These are phyloP conservation scores for Eulacestoma nigropectus DNA, from an alignment of 2,113 vertebrate genomes.

Conservation along the genomic window DNA sequence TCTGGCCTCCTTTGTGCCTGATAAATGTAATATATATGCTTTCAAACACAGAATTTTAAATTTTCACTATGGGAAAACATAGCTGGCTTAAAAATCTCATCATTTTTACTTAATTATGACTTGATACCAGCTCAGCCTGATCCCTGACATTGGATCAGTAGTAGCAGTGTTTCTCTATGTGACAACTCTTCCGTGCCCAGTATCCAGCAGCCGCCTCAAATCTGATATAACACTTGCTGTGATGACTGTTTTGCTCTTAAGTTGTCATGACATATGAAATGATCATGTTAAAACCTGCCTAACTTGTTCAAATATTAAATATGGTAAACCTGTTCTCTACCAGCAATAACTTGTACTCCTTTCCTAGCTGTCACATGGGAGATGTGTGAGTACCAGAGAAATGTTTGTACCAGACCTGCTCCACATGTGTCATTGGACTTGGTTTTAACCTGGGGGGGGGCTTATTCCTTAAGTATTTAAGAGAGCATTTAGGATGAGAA, in stretches of 20 bases:
- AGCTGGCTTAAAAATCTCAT: neutral
- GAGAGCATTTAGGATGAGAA: slow-evolving; percentile 4
- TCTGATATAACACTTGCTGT: neutral
- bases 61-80: neutral
- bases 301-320: neutral
- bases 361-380: neutral
- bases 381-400: neutral
- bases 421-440: neutral
- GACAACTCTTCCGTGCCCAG: neutral
- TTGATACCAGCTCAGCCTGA: neutral
- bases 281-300: slow-evolving; percentile 1
- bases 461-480: neutral
- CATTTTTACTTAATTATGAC: neutral
- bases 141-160: neutral
- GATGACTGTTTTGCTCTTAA: slow-evolving; percentile 12
- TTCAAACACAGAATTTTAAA: neutral
- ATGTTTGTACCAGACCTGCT: neutral
- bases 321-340: neutral
- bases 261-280: neutral
- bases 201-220: neutral
- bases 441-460: neutral
- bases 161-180: neutral
- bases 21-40: neutral
- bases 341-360: neutral
- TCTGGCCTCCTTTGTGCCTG: neutral